phyloP scores from a whole-genome alignment of 2,888 invertebrate genomes.

The Kryphioiulus occultus region DNA sequence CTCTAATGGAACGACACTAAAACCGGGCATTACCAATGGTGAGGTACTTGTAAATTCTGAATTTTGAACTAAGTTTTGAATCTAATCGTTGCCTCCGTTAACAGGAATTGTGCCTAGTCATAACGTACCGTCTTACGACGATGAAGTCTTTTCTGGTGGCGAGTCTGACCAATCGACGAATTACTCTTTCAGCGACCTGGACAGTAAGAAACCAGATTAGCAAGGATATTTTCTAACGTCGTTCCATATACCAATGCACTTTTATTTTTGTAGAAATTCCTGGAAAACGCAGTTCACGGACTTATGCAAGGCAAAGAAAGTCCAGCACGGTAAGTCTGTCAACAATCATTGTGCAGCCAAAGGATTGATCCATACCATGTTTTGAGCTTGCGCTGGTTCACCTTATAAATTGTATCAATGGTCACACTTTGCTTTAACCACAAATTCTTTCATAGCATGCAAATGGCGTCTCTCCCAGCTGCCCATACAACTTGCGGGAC shows the following conservation, averaged over 20 bases:
- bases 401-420: too few species aligned
- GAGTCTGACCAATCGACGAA: not conserved
- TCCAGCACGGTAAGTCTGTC: not conserved
- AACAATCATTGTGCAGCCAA: too few species aligned
- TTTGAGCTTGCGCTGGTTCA: too few species aligned
- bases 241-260: not conserved
- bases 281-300: not conserved
- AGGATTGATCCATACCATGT: too few species aligned
- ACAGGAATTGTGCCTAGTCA: not conserved
- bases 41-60: not conserved
- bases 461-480: not conserved
- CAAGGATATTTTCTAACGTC: not conserved
- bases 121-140: not conserved
- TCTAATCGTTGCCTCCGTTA: not conserved
- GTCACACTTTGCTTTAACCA: not conserved
- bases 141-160: not conserved
- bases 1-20: not conserved
- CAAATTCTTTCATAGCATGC: not conserved
- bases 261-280: not conserved
- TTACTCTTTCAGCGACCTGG: not conserved
- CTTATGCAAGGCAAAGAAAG: not conserved
- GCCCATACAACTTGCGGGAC: conserved; percentile 33
- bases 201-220: not conserved
- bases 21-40: not conserved
- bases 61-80: not conserved